Evolutionary conservation across 92 coral and sea anemone species (phyloP).

Genomic region (Zoanthus sociatus): DNA sequence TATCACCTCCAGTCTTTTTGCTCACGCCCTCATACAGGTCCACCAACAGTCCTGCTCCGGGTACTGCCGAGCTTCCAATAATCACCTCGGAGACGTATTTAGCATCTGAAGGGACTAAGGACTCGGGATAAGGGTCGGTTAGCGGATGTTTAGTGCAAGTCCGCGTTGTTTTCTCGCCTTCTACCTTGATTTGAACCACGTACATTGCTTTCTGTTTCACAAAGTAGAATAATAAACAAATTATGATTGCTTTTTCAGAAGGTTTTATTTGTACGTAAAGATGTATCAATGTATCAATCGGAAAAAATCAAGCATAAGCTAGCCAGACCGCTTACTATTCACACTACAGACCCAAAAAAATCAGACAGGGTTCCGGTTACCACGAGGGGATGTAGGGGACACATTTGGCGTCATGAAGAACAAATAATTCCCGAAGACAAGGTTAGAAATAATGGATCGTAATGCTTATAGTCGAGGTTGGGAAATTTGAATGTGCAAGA

Average conservation of each 20-base stretch:
- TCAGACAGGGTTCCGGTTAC: no score
- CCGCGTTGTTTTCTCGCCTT: neutral
- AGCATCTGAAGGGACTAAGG: slow-evolving; percentile 3
- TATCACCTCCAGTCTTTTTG: slow-evolving; percentile 14
- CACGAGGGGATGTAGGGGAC: no score
- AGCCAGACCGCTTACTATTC: no score
- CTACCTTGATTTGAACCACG: neutral
- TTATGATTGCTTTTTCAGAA: neutral
- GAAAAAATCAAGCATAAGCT: no score
- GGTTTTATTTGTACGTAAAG: no score
- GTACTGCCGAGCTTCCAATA: neutral
- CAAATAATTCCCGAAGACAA: no score
- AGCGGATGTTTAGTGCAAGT: slow-evolving; percentile 22
- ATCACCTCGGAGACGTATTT: neutral
- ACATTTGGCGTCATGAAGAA: no score
- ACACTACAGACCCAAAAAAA: no score
- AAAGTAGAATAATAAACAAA: neutral
- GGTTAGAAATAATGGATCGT: no score
- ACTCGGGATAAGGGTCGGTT: neutral
- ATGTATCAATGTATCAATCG: no score
- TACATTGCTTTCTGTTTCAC: slow-evolving; percentile 8
- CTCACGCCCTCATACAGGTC: neutral
- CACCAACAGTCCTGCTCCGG: slow-evolving; percentile 17
- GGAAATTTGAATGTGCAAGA: no score
- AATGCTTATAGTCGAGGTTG: no score